phyloP scores from a whole-genome alignment of 2,888 invertebrate genomes.

The Thereva unica region DNA sequence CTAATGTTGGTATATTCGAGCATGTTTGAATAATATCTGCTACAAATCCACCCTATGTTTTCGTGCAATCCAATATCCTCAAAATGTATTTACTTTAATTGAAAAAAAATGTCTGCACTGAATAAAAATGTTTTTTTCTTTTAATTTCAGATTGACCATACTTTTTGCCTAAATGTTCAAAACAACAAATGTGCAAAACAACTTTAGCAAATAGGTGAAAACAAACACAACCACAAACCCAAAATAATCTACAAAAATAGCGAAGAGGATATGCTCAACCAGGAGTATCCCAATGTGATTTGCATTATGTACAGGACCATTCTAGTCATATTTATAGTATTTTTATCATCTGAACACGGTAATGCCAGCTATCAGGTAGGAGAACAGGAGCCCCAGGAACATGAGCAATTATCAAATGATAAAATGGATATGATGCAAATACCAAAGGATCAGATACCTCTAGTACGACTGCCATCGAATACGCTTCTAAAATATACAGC shows the following conservation, averaged over 20 bases:
- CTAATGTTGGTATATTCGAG: too few relatives aligned
- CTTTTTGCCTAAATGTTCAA: too few relatives aligned
- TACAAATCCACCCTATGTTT: too few relatives aligned
- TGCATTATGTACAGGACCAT: constrained; percentile 23
- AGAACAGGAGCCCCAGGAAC: constrained; percentile 42
- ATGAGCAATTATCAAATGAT: constrained; percentile 27
- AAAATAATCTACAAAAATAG: constrained; percentile 7
- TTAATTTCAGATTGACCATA: too few relatives aligned
- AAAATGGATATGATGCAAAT: constrained; percentile 47
- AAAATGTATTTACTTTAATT: too few relatives aligned
- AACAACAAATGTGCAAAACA: too few relatives aligned
- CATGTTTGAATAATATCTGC: too few relatives aligned
- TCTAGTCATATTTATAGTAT: constrained; percentile 40
- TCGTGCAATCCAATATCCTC: too few relatives aligned
- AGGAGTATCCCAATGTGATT: constrained; percentile 7
- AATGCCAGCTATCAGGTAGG: constrained; percentile 39
- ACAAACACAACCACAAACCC: too few relatives aligned
- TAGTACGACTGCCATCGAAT: constrained; percentile 59
- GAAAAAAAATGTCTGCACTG: too few relatives aligned
- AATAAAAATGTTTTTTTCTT: too few relatives aligned
- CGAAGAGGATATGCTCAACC: constrained; percentile 6
- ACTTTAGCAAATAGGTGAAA: too few relatives aligned
- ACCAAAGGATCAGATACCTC: constrained; percentile 51
- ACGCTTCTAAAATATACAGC: constrained; percentile 61
- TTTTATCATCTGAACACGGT: constrained; percentile 32